Evolutionary conservation across 2,888 invertebrate genomes (phyloP), one percentile per base, ranked within the genome.

Genomic region (Leistus spinibarbis): DNA sequence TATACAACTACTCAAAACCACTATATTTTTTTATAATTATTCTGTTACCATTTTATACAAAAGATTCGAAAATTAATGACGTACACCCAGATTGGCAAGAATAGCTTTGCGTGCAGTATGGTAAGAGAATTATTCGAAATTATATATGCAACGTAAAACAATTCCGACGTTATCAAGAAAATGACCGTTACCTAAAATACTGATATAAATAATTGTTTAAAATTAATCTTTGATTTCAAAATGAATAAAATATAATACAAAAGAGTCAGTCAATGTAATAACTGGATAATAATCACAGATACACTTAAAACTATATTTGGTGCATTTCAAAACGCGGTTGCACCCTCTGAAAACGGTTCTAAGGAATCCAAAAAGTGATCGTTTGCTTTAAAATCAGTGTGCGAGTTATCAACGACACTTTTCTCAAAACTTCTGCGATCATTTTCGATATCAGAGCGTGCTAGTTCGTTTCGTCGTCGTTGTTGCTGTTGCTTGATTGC

Each of bases 341-440:
- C 77, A 10, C 68, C 54, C 76, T 79, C 79, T 54, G 67, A 67
- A 54, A 76, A 64, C 7, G 80, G 78, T 79, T 83, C 83, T 56
- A 83, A 78, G 0, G 83, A 83, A 79, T 83, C 83, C 3, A 81
- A 72, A 75, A 81, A 83, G 13, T 78, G 77, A 76, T 81, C 81
- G 17, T 79, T 79, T 19, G 78, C 74, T 69, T 75, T 75, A 63
- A 27, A 20, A 53, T 67, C 73, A 60, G 4, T 7, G 53, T 27
- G 53, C 27, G 27, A 64, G 17, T 23, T 3, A 23, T 64, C 27
- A 20, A n/a, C 10, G 13, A 23, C 9, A 3, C 20, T 63, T 19
- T 63, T 22, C 20, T 19, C 63, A n/a, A n/a, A 17, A 57, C 20
- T 19, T 10, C 9, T 16, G 22, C n/a, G 23, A 19, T 73, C 73